These are phyloP conservation scores for Nasonia giraulti DNA, from an alignment of 1,140 invertebrate genomes.

Conservation along the genomic window DNA sequence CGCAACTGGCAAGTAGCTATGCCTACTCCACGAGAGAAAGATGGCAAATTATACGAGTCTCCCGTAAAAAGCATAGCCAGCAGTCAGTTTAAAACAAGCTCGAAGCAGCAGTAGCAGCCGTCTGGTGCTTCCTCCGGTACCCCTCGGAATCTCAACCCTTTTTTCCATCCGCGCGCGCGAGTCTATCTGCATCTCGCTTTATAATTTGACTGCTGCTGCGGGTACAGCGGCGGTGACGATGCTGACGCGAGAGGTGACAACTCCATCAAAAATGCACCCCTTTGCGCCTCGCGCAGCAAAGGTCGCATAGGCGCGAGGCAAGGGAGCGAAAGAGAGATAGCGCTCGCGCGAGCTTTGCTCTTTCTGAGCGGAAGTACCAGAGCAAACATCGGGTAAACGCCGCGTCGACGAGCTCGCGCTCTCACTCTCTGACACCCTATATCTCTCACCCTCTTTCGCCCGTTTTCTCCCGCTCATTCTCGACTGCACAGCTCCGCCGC, in stretches of 20 bases:
- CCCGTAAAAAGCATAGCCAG: too few relatives aligned
- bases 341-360: slow-evolving; percentile 34
- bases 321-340: not conserved
- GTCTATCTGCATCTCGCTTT: not conserved
- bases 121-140: not conserved
- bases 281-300: not conserved
- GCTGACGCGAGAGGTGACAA: slow-evolving; percentile 12
- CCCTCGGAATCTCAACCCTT: not conserved
- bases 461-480: not conserved
- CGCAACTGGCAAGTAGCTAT: too few relatives aligned
- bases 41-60: too few relatives aligned
- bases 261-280: slow-evolving; percentile 2
- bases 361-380: slow-evolving; percentile 30
- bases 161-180: not conserved
- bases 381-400: slow-evolving; percentile 43
- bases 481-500: not conserved
- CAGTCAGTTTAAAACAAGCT: too few relatives aligned
- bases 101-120: too few relatives aligned
- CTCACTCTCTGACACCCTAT: not conserved
- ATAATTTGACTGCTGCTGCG: not conserved
- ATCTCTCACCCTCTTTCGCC: not conserved
- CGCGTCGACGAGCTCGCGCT: not conserved
- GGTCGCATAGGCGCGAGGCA: not conserved
- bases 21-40: too few relatives aligned
- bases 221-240: not conserved